Base-by-base conservation (phyloP, 2,113 vertebrate genomes). In the Mola mola region DNA sequence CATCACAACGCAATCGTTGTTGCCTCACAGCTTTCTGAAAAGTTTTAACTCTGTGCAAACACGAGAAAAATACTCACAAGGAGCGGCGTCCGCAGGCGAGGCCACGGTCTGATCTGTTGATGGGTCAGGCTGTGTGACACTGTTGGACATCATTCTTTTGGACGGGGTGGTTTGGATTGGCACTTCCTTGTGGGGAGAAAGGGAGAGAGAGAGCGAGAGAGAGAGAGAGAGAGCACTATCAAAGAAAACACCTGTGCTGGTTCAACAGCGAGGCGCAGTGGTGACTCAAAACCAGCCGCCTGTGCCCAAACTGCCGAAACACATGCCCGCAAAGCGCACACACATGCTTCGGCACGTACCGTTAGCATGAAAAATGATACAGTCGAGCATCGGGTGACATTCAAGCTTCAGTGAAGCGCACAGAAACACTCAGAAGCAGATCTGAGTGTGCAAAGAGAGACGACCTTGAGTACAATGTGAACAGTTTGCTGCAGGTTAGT, bases 101-200 rank as follows among this genome's bases (percentile, higher is more conserved):
- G 72, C 72, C 85, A 84, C 87, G 40, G 44, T 55, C 1, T 3
- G 56, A 33, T 68, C 55, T 51, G 68, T 8, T 2, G 81, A 31
- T 1, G 34, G 36, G 29, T 73, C 65, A 15, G 60, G 11, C 25
- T 52, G 65, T 5, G 49, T 6, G 3, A 41, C 24, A 31, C 28
- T 19, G 28, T 56, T 66, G 47, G 79, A 62, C 22, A 26, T 53
- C 17, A 8, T 21, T 66, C 46, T 49, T 56, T 62, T 76, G 50
- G 85, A 56, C 3, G 67, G 38, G 16, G 66, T 62, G 31, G 42
- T 31, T 42, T 77, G 74, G 65, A 69, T 5, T 62, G 72, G 59
- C 24, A 72, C 80, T 88, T 91, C 90, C 91, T 92, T 84, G 72
- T 82, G 22, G 69, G 42, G 49, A 43, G 65, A 36, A 57, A 31